Conservation (phyloP, 2,888 invertebrate species). For the Phragmatobia fuliginosa region DNA sequence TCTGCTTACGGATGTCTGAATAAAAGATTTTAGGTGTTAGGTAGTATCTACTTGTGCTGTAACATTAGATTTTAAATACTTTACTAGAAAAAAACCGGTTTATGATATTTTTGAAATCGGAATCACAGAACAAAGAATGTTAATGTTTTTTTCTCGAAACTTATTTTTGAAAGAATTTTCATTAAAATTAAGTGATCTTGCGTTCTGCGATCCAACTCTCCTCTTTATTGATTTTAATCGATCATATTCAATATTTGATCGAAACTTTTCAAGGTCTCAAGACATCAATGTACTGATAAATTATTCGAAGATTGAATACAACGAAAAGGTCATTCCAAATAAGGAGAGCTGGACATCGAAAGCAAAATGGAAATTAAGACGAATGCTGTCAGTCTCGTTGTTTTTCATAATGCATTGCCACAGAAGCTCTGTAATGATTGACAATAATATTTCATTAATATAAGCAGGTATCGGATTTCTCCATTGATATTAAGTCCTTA, state of each 20-base stretch:
- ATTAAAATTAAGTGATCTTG: no score
- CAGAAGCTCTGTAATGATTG: slow-evolving; percentile 24
- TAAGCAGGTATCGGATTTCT: no score
- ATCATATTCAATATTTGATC: neutral
- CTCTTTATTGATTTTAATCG: neutral
- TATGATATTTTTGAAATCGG: no score
- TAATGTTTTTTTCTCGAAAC: no score
- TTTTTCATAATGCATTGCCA: slow-evolving; percentile 7
- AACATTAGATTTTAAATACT: no score
- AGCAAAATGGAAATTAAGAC: slow-evolving; percentile 4
- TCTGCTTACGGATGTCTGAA: no score
- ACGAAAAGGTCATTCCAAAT: neutral
- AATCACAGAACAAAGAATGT: no score
- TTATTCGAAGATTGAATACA: neutral
- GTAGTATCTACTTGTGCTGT: no score
- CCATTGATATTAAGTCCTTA: slow-evolving; percentile 19
- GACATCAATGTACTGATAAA: neutral
- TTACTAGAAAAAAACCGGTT: no score
- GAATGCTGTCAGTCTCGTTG: slow-evolving; percentile 1
- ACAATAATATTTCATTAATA: slow-evolving; percentile 27
- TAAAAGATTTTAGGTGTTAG: no score
- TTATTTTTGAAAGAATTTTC: neutral
- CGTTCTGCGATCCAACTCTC: neutral
- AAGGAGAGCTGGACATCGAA: neutral
- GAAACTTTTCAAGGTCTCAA: neutral